Evolutionary conservation across 2,113 vertebrate genomes (phyloP).

Genomic region (Oreamnos americanus): DNA sequence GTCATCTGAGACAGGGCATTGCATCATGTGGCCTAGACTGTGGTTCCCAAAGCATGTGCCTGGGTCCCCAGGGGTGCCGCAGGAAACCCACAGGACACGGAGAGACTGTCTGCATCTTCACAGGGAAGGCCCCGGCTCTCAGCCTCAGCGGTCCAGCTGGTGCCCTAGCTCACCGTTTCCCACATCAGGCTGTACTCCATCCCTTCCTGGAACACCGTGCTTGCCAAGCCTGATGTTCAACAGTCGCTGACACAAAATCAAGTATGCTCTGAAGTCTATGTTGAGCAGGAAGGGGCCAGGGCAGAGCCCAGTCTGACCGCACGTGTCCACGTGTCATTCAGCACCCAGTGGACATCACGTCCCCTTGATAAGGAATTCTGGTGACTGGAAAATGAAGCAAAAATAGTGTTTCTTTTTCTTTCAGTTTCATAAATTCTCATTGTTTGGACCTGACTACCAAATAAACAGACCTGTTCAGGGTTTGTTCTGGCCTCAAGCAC

Average conservation of each 20-base stretch:
- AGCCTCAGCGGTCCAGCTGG: fast-evolving
- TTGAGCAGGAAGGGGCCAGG: not conserved
- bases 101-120: too few species aligned
- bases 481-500: not conserved
- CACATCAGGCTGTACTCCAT: fast-evolving
- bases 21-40: fast-evolving
- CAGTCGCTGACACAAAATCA: not conserved
- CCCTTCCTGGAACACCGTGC: too few species aligned
- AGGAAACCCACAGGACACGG: not conserved
- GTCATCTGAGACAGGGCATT: not conserved
- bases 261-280: fast-evolving
- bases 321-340: fast-evolving
- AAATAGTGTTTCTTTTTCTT: not conserved
- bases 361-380: not conserved
- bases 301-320: fast-evolving
- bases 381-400: not conserved
- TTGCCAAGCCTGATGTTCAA: not conserved
- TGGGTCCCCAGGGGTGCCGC: not conserved
- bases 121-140: not conserved
- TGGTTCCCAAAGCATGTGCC: not conserved
- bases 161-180: fast-evolving
- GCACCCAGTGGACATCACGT: fast-evolving
- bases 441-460: too few species aligned
- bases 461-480: not conserved
- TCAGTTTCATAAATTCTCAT: not conserved